Conservation (phyloP, 2,888 invertebrate genomes). For the Schrankia costaestrigalis region DNA sequence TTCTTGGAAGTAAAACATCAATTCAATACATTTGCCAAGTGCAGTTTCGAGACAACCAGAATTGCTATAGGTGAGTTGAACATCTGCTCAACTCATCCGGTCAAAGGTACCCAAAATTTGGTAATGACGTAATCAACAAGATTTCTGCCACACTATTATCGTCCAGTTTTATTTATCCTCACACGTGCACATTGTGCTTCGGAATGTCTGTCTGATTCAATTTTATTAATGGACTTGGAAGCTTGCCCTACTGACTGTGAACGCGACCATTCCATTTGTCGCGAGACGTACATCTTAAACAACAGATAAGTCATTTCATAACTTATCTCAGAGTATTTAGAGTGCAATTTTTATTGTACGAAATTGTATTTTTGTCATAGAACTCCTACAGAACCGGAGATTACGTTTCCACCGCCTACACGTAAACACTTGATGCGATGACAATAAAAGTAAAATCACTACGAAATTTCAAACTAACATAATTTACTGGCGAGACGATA, state of each 20-base stretch:
- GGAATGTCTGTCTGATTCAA: conserved; percentile 79
- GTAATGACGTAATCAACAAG: neutral
- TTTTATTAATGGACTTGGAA: conserved; percentile 81
- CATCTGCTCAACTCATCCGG: no score
- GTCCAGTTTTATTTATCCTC: conserved; percentile 60
- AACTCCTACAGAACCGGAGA: conserved; percentile 13
- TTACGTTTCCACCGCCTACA: conserved; percentile 7
- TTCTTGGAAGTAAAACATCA: no score
- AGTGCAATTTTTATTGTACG: conserved; percentile 43
- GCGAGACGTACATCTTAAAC: conserved; percentile 53
- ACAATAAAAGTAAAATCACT: conserved; percentile 7
- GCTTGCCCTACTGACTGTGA: conserved; percentile 77
- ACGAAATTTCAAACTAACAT: neutral
- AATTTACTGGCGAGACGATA: no score
- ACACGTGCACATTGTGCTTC: conserved; percentile 73
- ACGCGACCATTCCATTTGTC: conserved; percentile 67
- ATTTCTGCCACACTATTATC: conserved; percentile 28
- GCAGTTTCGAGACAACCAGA: no score
- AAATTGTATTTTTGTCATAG: no score
- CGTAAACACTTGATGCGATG: conserved; percentile 2
- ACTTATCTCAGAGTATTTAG: conserved; percentile 46
- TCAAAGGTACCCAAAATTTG: no score
- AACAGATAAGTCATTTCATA: conserved; percentile 41
- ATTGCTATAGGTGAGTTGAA: no score
- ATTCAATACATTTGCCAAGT: no score